phyloP scores from a whole-genome alignment of 1,140 invertebrate genomes.

The Magallana gigas region DNA sequence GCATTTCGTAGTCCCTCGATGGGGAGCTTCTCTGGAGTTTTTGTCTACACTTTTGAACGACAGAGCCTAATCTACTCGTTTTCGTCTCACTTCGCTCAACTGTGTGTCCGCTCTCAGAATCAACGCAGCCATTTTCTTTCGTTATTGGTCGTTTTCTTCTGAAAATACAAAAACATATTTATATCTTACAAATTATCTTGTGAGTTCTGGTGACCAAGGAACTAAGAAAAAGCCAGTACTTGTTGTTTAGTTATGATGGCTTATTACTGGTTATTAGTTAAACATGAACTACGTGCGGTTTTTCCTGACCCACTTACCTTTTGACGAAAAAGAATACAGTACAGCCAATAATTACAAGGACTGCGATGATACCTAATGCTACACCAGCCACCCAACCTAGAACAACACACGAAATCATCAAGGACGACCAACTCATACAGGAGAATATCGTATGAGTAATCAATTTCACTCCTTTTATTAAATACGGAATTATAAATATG shows the following conservation, averaged over 20 bases:
- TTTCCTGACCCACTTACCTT: not conserved
- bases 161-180: no score
- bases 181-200: no score
- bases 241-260: no score
- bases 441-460: no score
- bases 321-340: not conserved
- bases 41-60: not conserved
- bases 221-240: no score
- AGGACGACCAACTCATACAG: no score
- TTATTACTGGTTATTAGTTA: no score
- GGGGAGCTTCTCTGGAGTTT: not conserved
- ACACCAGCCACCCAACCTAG: constrained; percentile 4
- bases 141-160: not conserved
- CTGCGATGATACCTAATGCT: not conserved
- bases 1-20: not conserved
- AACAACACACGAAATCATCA: not conserved
- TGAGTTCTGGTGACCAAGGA: no score
- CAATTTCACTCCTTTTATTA: no score
- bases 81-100: not conserved
- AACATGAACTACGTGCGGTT: no score
- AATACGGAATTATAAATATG: no score
- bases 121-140: not conserved
- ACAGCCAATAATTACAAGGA: not conserved
- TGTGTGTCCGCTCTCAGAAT: not conserved
- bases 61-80: not conserved